Evolutionary conservation across 1,140 invertebrate genomes (phyloP), one percentile per base, ranked within the genome.

Genomic region (Chelonus insularis): DNA sequence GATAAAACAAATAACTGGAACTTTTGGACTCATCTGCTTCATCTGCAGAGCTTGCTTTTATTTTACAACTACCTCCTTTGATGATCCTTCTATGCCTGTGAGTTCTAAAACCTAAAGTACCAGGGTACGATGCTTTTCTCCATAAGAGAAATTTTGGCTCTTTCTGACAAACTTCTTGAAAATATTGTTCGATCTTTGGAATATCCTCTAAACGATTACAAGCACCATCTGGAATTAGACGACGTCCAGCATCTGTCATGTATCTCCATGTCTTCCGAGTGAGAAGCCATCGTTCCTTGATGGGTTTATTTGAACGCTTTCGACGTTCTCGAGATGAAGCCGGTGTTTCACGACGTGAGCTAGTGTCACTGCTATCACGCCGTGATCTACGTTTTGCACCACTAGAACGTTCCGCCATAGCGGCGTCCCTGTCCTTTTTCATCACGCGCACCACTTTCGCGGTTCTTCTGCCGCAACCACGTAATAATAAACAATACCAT

Each of bases 261-360:
- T 94, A 94, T 60, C 91, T 84, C 92, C 92, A 94, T 14, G 92
- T 94, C 79, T 94, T 94, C 21, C 92, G 82, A 4, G 92, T 93
- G 16, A 94, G 82, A 25, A 94, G 80, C 92, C 92, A 95, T 79
- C 92, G 85, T 76, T 94, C 90, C 67, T 87, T 87, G 37, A 84
- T 82, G 39, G 84, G 83, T 55, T 86, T 88, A 39, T 66, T 69
- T 14, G 76, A 45, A 1, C 74, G 61, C 54, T 77, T 76, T 16
- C 75, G 69, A 1, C 76, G 68, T n/a, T 80, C 79, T 60, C 73
- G 78, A 1, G 76, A 74, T 4, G 66, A 63, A 4, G 73, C 62
- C 11, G 74, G 71, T 7, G 74, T 72, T 4, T 64, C 67, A 1
- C 64, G 64, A 0, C 59, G 23, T 20, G 69, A 59, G 4, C 55